A percentile compares a stretch with the other conserved stretches of the same genome.
These are phyloP conservation scores for Agonopterix arenella DNA, from an alignment of 2,888 invertebrate species.

Conservation along the genomic window DNA sequence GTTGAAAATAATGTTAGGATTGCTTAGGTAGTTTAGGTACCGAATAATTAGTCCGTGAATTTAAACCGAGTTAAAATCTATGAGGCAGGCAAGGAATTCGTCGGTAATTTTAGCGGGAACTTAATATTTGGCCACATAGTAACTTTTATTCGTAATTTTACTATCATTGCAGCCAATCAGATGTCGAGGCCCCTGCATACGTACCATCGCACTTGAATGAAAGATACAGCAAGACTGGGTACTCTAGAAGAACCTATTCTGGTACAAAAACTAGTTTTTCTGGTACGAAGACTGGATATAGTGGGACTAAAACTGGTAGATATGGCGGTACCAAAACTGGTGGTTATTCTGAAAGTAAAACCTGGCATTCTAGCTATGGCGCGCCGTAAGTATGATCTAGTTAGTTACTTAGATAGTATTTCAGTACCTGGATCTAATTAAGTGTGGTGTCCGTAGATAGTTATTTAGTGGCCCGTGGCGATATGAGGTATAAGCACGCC, in stretches of 20 bases:
- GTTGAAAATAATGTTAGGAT: too few species aligned
- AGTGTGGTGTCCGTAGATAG: too few species aligned
- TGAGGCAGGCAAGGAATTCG: too few species aligned
- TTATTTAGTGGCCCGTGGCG: too few species aligned
- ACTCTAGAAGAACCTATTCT: slow-evolving; percentile 15
- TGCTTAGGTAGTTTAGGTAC: too few species aligned
- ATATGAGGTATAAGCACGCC: too few species aligned
- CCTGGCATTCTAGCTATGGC: slow-evolving; percentile 45
- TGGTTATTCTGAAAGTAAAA: slow-evolving; percentile 34
- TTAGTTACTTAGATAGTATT: too few species aligned
- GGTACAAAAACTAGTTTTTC: slow-evolving; percentile 24
- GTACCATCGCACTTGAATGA: slow-evolving; percentile 45
- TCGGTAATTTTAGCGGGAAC: too few species aligned
- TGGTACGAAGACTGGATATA: slow-evolving; percentile 26
- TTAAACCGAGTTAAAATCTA: too few species aligned
- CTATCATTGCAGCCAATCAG: slow-evolving; percentile 45
- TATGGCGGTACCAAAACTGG: slow-evolving; percentile 15
- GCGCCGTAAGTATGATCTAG: slow-evolving; percentile 32
- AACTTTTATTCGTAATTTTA: neutral
- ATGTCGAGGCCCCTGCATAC: slow-evolving; percentile 57
- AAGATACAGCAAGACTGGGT: slow-evolving; percentile 18
- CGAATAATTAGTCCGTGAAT: too few species aligned
- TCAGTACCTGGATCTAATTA: too few species aligned
- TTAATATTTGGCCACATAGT: too few species aligned
- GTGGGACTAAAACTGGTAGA: slow-evolving; percentile 20